These are phyloP conservation scores for Cremastinae sp. DNA, from an alignment of 2,888 invertebrate genomes.

Conservation along the genomic window DNA sequence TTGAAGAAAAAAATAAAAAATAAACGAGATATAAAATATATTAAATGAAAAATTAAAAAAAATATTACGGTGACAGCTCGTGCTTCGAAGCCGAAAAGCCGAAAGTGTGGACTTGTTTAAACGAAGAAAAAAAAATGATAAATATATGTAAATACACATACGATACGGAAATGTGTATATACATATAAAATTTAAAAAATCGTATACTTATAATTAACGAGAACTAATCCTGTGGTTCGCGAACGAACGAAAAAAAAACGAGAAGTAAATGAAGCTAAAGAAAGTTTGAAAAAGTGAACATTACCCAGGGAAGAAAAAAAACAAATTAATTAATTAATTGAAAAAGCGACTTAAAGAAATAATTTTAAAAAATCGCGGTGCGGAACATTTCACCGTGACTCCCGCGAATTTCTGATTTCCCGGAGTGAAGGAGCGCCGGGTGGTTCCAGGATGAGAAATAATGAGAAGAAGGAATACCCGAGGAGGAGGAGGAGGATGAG, in stretches of 20 bases:
- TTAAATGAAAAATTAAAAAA: background rate
- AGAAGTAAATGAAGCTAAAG: conserved; percentile 29
- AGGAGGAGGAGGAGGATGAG: background rate
- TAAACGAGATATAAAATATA: conserved; percentile 12
- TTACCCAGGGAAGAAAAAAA: conserved; percentile 53
- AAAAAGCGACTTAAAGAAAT: conserved; percentile 26
- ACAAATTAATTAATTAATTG: background rate
- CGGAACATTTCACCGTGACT: conserved; percentile 31
- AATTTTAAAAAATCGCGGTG: conserved; percentile 35
- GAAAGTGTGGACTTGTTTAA: conserved; percentile 44
- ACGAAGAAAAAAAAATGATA: conserved; percentile 2
- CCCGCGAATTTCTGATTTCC: conserved; percentile 1
- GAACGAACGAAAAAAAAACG: conserved; percentile 49
- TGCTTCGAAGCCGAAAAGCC: conserved; percentile 39
- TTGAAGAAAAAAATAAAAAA: conserved; percentile 25
- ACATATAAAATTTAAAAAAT: conserved; percentile 16
- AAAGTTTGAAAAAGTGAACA: conserved; percentile 45
- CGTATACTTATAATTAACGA: conserved; percentile 33
- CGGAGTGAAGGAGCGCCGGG: background rate
- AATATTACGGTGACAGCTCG: conserved; percentile 30
- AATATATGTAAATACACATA: conserved; percentile 4
- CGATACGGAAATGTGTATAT: conserved; percentile 28
- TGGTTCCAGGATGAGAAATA: background rate
- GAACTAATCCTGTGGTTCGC: conserved; percentile 57
- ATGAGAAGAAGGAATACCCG: background rate